These are phyloP conservation scores for Aptenodytes forsteri DNA, from an alignment of 2,113 vertebrate genomes.

Conservation along the genomic window DNA sequence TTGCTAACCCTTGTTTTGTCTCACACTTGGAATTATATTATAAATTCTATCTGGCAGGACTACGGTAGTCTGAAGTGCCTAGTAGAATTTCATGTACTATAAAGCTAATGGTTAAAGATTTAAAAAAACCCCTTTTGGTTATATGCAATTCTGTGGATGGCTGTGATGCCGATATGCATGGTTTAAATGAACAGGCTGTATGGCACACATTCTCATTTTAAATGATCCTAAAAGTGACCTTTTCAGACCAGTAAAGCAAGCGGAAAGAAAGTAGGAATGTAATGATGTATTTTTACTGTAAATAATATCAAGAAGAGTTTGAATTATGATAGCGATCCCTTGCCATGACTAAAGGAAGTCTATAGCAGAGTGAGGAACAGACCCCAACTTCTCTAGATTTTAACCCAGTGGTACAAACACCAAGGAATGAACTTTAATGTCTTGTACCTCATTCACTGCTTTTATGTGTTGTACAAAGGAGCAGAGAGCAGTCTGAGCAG, in stretches of 20 bases:
- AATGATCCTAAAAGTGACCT: background rate
- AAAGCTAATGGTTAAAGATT: background rate
- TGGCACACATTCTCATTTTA: background rate
- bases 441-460: background rate
- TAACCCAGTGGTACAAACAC: background rate
- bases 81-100: background rate
- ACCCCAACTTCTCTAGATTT: background rate
- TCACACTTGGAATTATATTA: background rate
- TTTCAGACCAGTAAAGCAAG: background rate
- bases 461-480: background rate
- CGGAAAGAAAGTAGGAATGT: background rate
- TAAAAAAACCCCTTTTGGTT: background rate
- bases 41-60: background rate
- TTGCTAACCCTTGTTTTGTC: slow-evolving; percentile 4
- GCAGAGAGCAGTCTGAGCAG: background rate
- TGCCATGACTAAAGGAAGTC: background rate
- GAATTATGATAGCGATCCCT: background rate
- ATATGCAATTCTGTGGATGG: background rate
- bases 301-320: background rate
- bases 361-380: background rate
- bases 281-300: background rate
- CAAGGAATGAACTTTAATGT: background rate
- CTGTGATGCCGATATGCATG: background rate
- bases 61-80: background rate
- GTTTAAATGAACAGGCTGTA: background rate